Base-by-base conservation (phyloP, 1,140 invertebrate species). In the Aphidius gifuensis region DNA sequence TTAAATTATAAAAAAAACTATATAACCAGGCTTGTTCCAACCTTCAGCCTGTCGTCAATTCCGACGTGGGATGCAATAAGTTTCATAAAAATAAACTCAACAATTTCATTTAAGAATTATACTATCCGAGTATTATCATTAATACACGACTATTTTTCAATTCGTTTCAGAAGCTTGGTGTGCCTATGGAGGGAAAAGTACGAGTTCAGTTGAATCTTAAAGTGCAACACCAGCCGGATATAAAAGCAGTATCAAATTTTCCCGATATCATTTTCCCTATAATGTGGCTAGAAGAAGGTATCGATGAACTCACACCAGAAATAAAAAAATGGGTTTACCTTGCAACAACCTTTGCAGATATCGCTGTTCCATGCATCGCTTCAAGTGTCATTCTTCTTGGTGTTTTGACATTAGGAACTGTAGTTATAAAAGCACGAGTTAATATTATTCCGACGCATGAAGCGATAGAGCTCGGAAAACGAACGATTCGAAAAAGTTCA, bases 211-310 rank as follows among this genome's bases (percentile, higher is more conserved):
- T 94, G 32, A 94, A 94, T 73, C 72, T 94, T 32, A 90, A 89
- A 71, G 87, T 94, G 5, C 87, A 90, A 49, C 84, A 84, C 44
- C 88, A 90, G 21, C 83, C 87, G 3, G 84, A 88, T 51, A 87
- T 94, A 43, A 82, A 84, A 49, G 83, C 85, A 23, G 90, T 92
- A 8, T 78, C 86, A 60, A 88, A 90, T 58, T 91, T 95, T 68
- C 88, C 89, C 1, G 86, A 87, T 70, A 91, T 93, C 47, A 83
- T 92, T 0, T 93, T 93, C 74, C 92, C 92, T 1, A 85, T 94
- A 43, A 91, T 94, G 86, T 94, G 92, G 92, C 64, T 93, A 1
- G 90, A 94, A 81, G 92, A 93, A 86, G 92, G 92, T 49, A 85
- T 93, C n/a, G 87, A 89, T 16, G 90, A 92, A 58, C 68, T 94